Evolutionary conservation across 1,140 invertebrate genomes (phyloP), one percentile per base, ranked within the genome.

Genomic region (Armadillidium nasatum): DNA sequence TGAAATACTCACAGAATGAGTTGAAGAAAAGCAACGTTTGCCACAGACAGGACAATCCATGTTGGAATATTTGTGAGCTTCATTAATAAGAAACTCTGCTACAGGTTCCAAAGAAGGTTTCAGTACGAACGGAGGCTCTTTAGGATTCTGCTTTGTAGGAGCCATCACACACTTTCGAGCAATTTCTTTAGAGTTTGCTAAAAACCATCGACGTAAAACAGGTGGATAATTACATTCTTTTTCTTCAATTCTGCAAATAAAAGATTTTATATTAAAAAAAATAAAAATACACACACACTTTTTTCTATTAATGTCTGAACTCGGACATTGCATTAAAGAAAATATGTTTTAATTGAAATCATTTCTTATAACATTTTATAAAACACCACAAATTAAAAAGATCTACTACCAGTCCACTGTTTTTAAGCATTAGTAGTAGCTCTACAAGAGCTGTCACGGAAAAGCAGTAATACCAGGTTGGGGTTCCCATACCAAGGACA

Each of bases 81-180:
- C 83, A 75, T 85, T 85, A 33, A 91, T 86, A 1, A 92, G 83
- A 84, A 91, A 92, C 33, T 87, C 85, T 10, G 87, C 83, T 7
- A 89, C 84, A 44, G 87, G 87, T 74, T 88, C 84, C 22, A 93
- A 83, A 13, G 90, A 91, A 0, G 89, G 88, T 67, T 85, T 87
- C 0, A 89, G 88, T 79, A 79, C 77, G 84, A 92, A 93, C 19
- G 86, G 84, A 15, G 85, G 83, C 69, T 82, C 84, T 82, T 85
- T 86, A 43, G 86, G 84, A 45, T 86, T 87, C 46, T 86, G 87
- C 43, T 86, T 87, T 0, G 91, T 74, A 2, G 91, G 90, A 13
- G 90, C 87, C 82, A 92, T 89, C 0, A 92, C 89, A 85, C 91
- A 92, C 81, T 86, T 86, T 67, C 92, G 86, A 10, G 88, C 89